Evolutionary conservation across 2,888 invertebrate species (phyloP).

Genomic region (Phasia obesa): DNA sequence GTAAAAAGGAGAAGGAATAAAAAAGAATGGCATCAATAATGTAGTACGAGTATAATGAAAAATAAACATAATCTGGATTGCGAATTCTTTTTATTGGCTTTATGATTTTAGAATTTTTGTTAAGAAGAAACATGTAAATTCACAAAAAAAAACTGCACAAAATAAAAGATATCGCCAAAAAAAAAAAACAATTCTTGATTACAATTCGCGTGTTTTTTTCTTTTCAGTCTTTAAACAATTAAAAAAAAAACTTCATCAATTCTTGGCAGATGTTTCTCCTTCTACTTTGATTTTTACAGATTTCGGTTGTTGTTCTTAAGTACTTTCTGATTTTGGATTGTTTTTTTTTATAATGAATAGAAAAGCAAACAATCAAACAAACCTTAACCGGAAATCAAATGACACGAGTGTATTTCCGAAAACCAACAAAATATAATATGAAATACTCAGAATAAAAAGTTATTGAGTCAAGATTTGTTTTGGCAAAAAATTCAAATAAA

Average conservation of each 20-base stretch:
- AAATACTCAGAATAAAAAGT: conserved; percentile 9
- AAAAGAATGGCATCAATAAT: conserved; percentile 19
- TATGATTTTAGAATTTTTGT: conserved; percentile 35
- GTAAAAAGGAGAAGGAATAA: not conserved
- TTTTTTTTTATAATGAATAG: conserved; percentile 69
- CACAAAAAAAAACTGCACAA: not conserved
- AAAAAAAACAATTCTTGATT: not conserved
- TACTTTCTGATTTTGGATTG: conserved; percentile 74
- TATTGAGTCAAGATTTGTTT: conserved; percentile 28
- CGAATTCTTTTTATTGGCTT: conserved; percentile 34
- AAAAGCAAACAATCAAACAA: conserved; percentile 55
- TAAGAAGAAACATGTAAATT: conserved; percentile 12
- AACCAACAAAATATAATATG: conserved; percentile 28
- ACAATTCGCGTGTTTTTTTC: conserved; percentile 34
- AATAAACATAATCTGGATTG: conserved; percentile 33
- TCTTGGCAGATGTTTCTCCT: conserved; percentile 47
- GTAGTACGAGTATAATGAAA: not conserved
- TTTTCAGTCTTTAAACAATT: not conserved
- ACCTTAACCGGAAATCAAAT: conserved; percentile 77
- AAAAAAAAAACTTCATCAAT: not conserved
- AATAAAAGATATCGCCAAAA: conserved; percentile 9
- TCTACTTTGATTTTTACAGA: not conserved
- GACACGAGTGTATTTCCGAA: conserved; percentile 78
- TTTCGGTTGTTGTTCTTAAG: conserved; percentile 32
- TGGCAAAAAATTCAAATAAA: not conserved